Evolutionary conservation across 2,797 vertebrate genomes (phyloP).

Genomic region (Microhierax caerulescens): DNA sequence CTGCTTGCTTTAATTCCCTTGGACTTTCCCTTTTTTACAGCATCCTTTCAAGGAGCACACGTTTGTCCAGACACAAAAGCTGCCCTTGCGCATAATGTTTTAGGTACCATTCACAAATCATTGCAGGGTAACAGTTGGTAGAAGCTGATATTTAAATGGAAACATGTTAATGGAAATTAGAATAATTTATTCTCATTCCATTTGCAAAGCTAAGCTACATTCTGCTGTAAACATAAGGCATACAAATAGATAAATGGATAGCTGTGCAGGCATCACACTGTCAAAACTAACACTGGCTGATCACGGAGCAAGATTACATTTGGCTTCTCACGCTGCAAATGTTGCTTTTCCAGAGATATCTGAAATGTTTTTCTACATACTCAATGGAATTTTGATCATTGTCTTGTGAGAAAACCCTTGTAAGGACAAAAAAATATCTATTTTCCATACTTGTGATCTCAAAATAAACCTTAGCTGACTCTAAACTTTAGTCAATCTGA

Average conservation of each 20-base stretch:
- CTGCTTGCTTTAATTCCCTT: background rate
- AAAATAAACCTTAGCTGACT: background rate
- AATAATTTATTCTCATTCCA: conserved; percentile 18
- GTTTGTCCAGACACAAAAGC: background rate
- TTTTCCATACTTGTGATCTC: background rate
- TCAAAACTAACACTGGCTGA: background rate
- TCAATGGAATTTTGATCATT: background rate
- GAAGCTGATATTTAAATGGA: background rate
- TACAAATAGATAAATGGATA: background rate
- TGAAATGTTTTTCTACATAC: background rate
- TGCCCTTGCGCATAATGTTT: background rate
- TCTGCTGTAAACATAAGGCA: background rate
- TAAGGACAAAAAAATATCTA: background rate
- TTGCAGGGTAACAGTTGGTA: background rate
- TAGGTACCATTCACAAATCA: background rate
- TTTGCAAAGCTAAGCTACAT: background rate
- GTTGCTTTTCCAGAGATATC: background rate
- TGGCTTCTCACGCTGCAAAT: background rate
- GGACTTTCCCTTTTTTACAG: background rate
- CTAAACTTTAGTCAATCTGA: background rate
- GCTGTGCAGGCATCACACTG: background rate
- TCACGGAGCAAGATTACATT: background rate
- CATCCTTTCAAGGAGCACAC: background rate
- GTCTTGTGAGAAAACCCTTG: background rate
- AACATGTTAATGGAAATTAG: conserved; percentile 11